phyloP scores from a whole-genome alignment of 2,797 vertebrate species.

The Anguilla anguilla region DNA sequence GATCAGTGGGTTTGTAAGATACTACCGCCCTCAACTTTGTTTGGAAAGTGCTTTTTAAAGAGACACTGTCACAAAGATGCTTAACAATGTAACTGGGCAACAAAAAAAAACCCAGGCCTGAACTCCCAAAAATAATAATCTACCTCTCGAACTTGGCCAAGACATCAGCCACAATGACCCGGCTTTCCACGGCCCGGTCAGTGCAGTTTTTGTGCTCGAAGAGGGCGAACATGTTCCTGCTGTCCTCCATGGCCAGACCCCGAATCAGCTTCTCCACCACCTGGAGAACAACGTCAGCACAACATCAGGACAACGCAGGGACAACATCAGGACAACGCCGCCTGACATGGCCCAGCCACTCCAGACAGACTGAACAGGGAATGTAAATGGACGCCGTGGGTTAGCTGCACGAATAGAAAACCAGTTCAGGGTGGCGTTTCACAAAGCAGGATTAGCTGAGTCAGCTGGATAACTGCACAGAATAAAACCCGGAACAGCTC shows the following conservation, averaged over 20 bases:
- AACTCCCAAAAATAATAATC: background rate
- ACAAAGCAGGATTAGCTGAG: no score
- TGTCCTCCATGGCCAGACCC: slow-evolving; percentile 91
- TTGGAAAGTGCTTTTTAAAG: no score
- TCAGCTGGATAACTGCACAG: no score
- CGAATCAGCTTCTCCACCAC: slow-evolving; percentile 92
- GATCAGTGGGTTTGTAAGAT: no score
- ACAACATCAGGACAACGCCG: background rate
- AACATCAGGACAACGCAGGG: background rate
- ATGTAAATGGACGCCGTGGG: background rate
- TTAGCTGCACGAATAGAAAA: background rate
- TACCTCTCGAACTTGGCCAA: slow-evolving; percentile 92
- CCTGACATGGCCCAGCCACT: background rate
- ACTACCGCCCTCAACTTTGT: no score
- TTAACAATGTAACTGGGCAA: no score
- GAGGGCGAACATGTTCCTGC: slow-evolving; percentile 91
- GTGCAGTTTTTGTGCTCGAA: slow-evolving; percentile 83
- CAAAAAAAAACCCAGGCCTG: no score
- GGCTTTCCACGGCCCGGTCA: slow-evolving; percentile 86
- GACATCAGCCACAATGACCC: slow-evolving; percentile 88
- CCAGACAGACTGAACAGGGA: background rate
- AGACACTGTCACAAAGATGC: no score
- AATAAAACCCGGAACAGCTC: no score
- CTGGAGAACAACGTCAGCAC: slow-evolving; percentile 56
- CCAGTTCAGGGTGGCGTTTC: background rate